phyloP scores from a whole-genome alignment of 2,888 invertebrate genomes.

The Orthonychiurus folsomi region DNA sequence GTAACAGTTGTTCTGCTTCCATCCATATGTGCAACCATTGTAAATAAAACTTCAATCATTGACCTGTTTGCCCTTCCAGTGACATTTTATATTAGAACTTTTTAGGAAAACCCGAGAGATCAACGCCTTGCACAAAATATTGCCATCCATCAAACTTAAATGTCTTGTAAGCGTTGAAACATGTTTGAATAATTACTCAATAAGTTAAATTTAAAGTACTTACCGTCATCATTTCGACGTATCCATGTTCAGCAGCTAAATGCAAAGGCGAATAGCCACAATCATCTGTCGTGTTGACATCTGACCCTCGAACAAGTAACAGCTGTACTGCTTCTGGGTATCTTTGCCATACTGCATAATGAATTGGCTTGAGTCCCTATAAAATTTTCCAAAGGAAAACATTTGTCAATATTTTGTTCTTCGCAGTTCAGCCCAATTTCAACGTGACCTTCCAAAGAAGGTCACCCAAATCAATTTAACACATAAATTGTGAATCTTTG shows the following conservation, averaged over 20 bases:
- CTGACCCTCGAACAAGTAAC: constrained; percentile 68
- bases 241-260: constrained; percentile 80
- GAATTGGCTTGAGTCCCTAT: constrained; percentile 76
- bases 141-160: neutral
- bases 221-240: constrained; percentile 45
- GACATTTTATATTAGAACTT: too few species aligned
- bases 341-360: constrained; percentile 86
- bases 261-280: constrained; percentile 87
- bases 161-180: too few species aligned
- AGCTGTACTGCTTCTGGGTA: constrained; percentile 65
- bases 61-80: neutral
- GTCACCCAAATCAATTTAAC: too few species aligned
- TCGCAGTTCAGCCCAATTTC: too few species aligned
- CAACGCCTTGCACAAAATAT: too few species aligned
- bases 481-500: too few species aligned
- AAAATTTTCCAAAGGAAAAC: too few species aligned
- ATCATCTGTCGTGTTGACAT: constrained; percentile 73
- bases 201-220: constrained; percentile 8
- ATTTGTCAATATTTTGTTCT: too few species aligned
- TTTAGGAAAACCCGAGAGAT: too few species aligned
- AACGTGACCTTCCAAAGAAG: too few species aligned
- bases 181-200: neutral
- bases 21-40: neutral
- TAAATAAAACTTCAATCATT: neutral
- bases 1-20: neutral